Evolutionary conservation across 2,888 invertebrate genomes (phyloP).

Genomic region (Euspilapteryx auroguttella): DNA sequence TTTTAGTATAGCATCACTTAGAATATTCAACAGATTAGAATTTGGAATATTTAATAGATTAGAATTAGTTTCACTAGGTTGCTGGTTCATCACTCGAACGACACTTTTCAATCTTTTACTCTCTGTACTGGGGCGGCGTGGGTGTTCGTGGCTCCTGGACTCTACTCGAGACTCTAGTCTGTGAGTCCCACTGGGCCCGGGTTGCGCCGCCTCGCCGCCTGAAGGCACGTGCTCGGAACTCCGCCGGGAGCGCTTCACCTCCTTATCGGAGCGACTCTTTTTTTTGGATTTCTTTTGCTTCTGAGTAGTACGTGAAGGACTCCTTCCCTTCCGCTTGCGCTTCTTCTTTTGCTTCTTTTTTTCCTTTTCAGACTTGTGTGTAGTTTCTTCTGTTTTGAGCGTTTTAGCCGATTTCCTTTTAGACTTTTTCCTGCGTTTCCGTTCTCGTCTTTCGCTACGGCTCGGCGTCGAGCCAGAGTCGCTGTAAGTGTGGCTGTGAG

Average conservation of each 20-base stretch:
- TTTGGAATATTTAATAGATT: no score
- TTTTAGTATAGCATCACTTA: slow-evolving; percentile 7
- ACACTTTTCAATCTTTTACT: slow-evolving; percentile 44
- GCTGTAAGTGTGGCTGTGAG: slow-evolving; percentile 1
- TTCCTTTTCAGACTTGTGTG: slow-evolving; percentile 22
- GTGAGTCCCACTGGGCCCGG: slow-evolving; percentile 10
- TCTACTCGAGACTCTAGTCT: slow-evolving; percentile 1
- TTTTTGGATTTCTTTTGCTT: not conserved
- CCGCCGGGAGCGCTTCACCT: not conserved
- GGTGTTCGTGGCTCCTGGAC: slow-evolving; percentile 6
- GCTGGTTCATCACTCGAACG: slow-evolving; percentile 28
- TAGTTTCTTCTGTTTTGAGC: slow-evolving; percentile 12
- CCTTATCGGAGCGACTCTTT: not conserved
- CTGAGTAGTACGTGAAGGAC: not conserved
- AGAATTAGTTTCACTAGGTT: slow-evolving; percentile 16
- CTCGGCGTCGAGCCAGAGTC: slow-evolving; percentile 1
- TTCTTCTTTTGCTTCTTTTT: not conserved
- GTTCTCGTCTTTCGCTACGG: slow-evolving; percentile 13
- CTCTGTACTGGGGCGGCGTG: slow-evolving; percentile 11
- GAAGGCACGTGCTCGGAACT: not conserved
- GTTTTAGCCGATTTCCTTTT: not conserved
- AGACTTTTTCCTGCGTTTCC: slow-evolving; percentile 12
- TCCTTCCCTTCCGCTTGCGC: not conserved
- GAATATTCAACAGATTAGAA: slow-evolving; percentile 9
- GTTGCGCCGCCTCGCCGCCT: slow-evolving; percentile 6